Evolutionary conservation across 2,113 vertebrate genomes (phyloP), one percentile per base, ranked within the genome.

Genomic region (Rostratula benghalensis): DNA sequence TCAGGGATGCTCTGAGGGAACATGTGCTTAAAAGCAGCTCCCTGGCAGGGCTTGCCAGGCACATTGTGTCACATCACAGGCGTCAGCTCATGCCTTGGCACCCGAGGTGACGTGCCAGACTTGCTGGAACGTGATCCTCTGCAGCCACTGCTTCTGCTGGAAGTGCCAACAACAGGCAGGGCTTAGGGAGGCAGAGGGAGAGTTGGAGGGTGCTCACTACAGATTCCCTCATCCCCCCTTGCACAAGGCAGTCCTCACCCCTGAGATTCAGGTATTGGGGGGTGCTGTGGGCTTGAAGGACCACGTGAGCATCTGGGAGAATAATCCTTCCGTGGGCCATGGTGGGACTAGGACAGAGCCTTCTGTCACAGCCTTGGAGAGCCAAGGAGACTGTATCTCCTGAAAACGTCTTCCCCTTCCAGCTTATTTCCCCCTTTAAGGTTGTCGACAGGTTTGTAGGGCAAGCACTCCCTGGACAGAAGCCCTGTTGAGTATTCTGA

Each of bases 181-280:
- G 35, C 39, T 46, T 11, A 13, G 65, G 13, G 41, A 48, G 30
- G 18, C 11, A 7, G 35, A 7, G 37, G 25, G 2, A 1, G 46
- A 73, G 53, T 10, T 15, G 9, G 6, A 39, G 70, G 65, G 4
- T 71, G 61, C 53, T 86, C 12, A 1, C 12, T 28, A 3, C 0
- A 1, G 35, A 25, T 64, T 50, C 24, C 27, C 50, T 46, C 30
- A 1, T 6, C 3, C 9, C 35, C 18, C 54, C 19, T 25, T 17
- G n/a, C 50, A 9, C 39, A 27, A 46, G 27, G 13, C 31, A 21
- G 18, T 11, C n/a, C 41, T 68, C 37, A 43, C 18, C 7, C 20
- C 19, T 51, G 27, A 41, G 28, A n/a, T 4, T 1, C 8, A 28
- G 35, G 14, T 46, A 10, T 0, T 0, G 0, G 28, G 28, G 28